phyloP scores from a whole-genome alignment of 2,888 invertebrate genomes.

The Cheilosia grossa region DNA sequence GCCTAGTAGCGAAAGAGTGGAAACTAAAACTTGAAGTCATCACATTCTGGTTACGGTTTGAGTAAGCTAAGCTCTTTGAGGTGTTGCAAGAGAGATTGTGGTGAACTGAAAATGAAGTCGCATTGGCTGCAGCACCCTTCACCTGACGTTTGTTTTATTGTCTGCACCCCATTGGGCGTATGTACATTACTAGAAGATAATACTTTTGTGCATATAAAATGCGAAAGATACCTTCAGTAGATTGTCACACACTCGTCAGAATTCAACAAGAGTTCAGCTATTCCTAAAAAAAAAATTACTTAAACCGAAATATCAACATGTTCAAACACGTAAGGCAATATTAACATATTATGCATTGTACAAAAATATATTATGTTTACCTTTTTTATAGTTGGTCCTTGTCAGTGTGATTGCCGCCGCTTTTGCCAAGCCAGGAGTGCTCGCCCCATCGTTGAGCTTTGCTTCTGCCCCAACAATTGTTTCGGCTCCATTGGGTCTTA shows the following conservation, averaged over 20 bases:
- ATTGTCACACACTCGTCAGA: constrained; percentile 38
- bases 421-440: constrained; percentile 46
- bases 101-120: neutral
- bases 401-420: constrained; percentile 18
- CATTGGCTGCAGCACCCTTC: neutral
- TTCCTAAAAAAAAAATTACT: neutral
- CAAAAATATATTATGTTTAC: neutral
- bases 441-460: constrained; percentile 40
- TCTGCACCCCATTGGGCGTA: neutral
- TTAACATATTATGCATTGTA: neutral
- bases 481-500: constrained; percentile 27
- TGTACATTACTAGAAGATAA: neutral
- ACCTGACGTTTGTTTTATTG: neutral
- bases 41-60: no score
- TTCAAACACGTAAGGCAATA: constrained; percentile 54
- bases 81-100: constrained; percentile 1
- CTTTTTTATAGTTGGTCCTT: constrained; percentile 23
- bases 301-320: constrained; percentile 33
- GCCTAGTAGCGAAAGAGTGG: neutral
- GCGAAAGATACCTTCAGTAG: neutral
- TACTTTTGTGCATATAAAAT: constrained; percentile 11
- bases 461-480: neutral
- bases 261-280: constrained; percentile 19
- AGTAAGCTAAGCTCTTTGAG: neutral
- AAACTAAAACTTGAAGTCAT: no score